These are phyloP conservation scores for Phyllotreta cruciferae DNA, from an alignment of 2,888 invertebrate species.

Conservation along the genomic window DNA sequence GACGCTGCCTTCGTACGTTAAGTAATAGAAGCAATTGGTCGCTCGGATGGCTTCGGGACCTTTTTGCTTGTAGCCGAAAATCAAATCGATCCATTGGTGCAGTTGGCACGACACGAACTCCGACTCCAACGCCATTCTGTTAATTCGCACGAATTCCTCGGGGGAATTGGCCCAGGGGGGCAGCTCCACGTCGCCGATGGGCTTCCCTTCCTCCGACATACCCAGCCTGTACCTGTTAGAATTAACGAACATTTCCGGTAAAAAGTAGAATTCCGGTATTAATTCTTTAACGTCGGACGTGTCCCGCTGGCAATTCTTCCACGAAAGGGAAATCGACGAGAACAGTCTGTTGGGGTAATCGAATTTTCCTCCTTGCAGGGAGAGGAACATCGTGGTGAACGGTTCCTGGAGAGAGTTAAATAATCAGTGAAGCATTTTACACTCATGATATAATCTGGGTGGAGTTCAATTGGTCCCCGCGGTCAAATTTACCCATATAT, in stretches of 20 bases:
- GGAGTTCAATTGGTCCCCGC: not conserved
- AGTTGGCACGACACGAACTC: constrained; percentile 99
- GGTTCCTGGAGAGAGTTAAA: constrained; percentile 77
- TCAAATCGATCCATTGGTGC: constrained; percentile 99
- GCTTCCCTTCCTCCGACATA: constrained; percentile 80
- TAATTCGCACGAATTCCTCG: constrained; percentile 97
- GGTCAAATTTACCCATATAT: no score
- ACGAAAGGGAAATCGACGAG: constrained; percentile 91
- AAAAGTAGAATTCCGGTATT: constrained; percentile 98
- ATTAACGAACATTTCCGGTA: constrained; percentile 99
- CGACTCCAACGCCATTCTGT: constrained; percentile 98
- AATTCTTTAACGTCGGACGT: constrained; percentile 99
- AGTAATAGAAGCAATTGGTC: constrained; percentile 98
- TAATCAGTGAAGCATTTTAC: not conserved
- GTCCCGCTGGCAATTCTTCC: constrained; percentile 99
- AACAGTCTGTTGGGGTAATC: constrained; percentile 98
- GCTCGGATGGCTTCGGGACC: constrained; percentile 97
- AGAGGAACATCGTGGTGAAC: constrained; percentile 98
- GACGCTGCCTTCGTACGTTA: constrained; percentile 98
- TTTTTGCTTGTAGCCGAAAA: constrained; percentile 99
- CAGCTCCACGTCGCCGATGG: constrained; percentile 85
- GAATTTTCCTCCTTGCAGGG: constrained; percentile 98
- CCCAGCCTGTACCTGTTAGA: constrained; percentile 85
- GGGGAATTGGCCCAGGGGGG: constrained; percentile 98
- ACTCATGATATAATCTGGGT: not conserved